A percentile compares a stretch with the other conserved stretches of the same genome.
Evolutionary conservation across 1,140 invertebrate species (phyloP).

Genomic region (Acyrthosiphon pisum): DNA sequence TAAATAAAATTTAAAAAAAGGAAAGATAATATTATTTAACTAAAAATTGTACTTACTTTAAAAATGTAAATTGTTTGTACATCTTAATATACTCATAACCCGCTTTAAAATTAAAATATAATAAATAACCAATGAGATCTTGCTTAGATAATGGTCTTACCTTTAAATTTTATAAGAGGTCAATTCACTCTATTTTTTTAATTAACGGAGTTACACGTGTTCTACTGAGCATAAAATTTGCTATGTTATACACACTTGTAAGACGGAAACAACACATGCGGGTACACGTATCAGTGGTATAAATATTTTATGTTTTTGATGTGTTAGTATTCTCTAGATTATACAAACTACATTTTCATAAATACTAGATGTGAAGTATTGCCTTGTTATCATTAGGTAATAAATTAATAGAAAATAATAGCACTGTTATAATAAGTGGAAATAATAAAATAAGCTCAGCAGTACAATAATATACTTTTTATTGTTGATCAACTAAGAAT

Average conservation of each 20-base stretch:
- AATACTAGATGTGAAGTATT: background rate
- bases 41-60: background rate
- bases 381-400: background rate
- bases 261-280: no score
- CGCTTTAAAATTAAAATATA: no score
- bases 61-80: no score
- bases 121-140: no score
- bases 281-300: no score
- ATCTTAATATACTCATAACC: no score
- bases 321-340: background rate
- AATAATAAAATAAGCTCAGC: background rate
- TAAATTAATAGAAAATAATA: background rate
- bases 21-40: background rate
- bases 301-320: background rate
- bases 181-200: no score
- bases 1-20: background rate
- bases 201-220: no score
- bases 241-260: no score
- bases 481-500: slow-evolving; percentile 6
- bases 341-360: background rate
- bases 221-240: no score
- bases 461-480: background rate
- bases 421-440: background rate
- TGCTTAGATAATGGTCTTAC: no score
- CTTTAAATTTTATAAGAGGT: no score